Base-by-base conservation (phyloP, 2,797 vertebrate species). In the Coracias cyanogaster region DNA sequence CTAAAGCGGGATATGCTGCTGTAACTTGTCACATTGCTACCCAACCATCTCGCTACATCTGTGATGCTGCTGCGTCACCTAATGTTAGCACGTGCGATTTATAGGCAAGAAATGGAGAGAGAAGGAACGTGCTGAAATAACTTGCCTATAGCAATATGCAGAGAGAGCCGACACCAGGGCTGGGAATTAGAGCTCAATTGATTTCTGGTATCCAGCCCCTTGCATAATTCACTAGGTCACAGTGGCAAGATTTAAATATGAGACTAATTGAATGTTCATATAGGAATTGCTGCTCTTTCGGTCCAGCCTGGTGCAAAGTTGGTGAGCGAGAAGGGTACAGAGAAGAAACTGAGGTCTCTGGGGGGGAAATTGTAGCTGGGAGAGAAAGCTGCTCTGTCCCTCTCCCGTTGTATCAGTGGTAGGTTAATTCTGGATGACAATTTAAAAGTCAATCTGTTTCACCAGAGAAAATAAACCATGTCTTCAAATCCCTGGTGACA, bases 191-290 rank as follows among this genome's bases (percentile, higher is more conserved):
- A 93, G 51, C 90, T 93, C 90, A 85, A 24, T 18, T 76, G 94
- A 95, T 95, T 95, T 80, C 90, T 95, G 52, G 71, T 95, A 85
- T 67, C 83, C 88, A 93, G 71, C 37, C 41, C 90, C 74, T 64
- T 96, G 88, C 86, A 80, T 92, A 95, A 96, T 96, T 95, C 90
- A 87, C 90, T 39, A 82, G 94, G 90, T 90, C 94, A 86, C 41
- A 84, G 86, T 78, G 79, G 83, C 78, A 89, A 82, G 71, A 86
- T 90, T 96, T 96, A 90, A 95, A 89, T 71, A 80, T n/a, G 74
- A 89, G 74, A 65, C 88, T 93, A 95, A 94, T 70, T 93, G 91
- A 83, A 90, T 90, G 92, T 83, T 93, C 91, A 49, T 74, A 88
- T 55, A 88, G 73, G 69, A 88, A 81, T 51, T 79, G 51, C 70